Evolutionary conservation across 2,797 vertebrate genomes (phyloP), one percentile per base, ranked within the genome.

Genomic region (Champsocephalus esox): DNA sequence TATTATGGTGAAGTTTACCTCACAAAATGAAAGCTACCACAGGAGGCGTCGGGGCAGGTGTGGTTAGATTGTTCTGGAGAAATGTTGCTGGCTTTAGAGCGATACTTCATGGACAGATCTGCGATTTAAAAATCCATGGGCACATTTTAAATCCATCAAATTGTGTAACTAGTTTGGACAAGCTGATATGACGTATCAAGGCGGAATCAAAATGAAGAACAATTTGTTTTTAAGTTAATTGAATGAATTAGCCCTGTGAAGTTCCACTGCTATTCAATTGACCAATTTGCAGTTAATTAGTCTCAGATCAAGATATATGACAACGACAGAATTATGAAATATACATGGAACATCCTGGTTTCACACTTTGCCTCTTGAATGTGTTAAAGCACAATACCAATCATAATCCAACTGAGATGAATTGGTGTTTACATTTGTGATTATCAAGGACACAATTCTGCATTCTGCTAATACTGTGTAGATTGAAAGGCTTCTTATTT

Each of bases 121-220:
- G 82, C 68, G 66, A 79, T 77, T 81, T 55, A 56, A 68, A 83
- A 79, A 83, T 41, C 70, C 51, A 54, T 28, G 44, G 60, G 11
- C 49, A 66, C 34, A 73, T 70, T 77, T 44, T 45, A 50, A 24
- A 57, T 69, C 43, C 56, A 60, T 64, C n/a, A 57, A 65, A 55
- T 68, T 44, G 55, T 3, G 24, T 12, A 28, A 73, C 9, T 43
- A 75, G 60, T 80, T 66, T 16, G 68, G 58, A 73, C 45, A 38
- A 64, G 51, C 48, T 71, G 86, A 89, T 89, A 87, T 79, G 83
- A 80, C 52, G 65, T 19, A 78, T 66, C 85, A 85, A 79, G 0
- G 2, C 61, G 55, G 79, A 46, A 73, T 48, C 56, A 56, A 76
- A 70, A 21, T 21, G 64, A 72, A 89, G 75, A 87, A 28, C 28